Conservation (phyloP, 92 coral and sea anemone species). For the Zoanthus sansibaricus region DNA sequence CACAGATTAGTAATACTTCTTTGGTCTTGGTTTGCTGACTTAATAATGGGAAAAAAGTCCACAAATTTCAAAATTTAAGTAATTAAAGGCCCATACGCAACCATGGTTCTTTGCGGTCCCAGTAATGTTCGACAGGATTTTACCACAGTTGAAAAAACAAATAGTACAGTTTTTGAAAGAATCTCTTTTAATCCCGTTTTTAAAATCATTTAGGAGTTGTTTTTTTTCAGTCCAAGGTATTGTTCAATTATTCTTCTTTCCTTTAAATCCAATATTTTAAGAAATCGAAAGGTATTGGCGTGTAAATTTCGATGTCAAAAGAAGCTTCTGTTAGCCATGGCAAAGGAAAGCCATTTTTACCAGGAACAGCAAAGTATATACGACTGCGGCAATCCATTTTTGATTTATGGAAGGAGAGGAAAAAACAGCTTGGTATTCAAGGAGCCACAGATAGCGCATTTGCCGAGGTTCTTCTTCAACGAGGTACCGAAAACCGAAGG, state of each 20-base stretch:
- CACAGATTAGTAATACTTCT: too few species aligned
- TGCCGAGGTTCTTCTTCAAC: conserved; percentile 8
- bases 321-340: background rate
- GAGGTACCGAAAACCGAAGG: background rate
- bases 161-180: background rate
- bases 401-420: background rate
- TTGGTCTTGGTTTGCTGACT: too few species aligned
- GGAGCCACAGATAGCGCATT: conserved; percentile 9
- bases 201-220: background rate
- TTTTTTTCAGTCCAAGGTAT: background rate
- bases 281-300: background rate
- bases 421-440: conserved; percentile 11
- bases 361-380: conserved; percentile 3
- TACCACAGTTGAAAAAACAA: background rate
- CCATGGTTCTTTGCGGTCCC: background rate
- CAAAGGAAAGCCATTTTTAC: background rate
- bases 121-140: too few species aligned
- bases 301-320: background rate
- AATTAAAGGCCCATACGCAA: background rate
- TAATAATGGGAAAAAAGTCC: too few species aligned
- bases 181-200: background rate
- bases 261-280: too few species aligned
- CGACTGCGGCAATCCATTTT: background rate
- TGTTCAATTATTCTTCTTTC: background rate
- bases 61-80: too few species aligned